phyloP scores from a whole-genome alignment of 2,888 invertebrate species.

The Maniola hyperantus region DNA sequence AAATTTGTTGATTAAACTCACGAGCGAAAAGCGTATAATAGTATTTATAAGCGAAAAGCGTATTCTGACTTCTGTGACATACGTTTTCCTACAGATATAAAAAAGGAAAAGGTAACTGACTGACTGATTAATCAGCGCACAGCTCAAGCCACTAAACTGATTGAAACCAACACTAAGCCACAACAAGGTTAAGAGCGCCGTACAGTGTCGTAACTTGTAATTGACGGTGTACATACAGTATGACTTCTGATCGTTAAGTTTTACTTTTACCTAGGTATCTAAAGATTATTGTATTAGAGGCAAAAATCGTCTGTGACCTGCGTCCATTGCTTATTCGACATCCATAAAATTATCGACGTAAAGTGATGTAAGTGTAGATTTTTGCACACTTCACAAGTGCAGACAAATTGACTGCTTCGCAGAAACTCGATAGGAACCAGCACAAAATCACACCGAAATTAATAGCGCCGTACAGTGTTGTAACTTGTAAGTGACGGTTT shows the following conservation, averaged over 20 bases:
- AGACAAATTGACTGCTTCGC: slow-evolving; percentile 43
- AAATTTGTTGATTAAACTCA: background rate
- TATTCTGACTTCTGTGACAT: background rate
- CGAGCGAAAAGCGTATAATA: background rate
- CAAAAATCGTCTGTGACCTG: background rate
- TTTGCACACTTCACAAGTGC: slow-evolving; percentile 65
- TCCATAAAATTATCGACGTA: slow-evolving; percentile 25
- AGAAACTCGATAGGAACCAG: slow-evolving; percentile 19
- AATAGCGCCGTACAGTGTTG: no score
- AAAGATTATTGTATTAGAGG: background rate
- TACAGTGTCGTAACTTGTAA: no score
- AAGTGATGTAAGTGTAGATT: slow-evolving; percentile 66
- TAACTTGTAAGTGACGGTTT: no score
- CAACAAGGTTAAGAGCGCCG: no score
- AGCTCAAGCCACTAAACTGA: no score
- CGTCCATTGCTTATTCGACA: background rate
- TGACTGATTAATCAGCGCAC: no score
- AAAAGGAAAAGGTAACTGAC: no score
- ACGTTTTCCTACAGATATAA: no score
- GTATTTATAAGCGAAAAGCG: background rate
- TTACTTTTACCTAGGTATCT: no score
- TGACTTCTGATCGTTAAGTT: no score
- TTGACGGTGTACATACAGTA: no score
- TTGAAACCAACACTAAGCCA: no score
- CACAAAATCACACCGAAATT: slow-evolving; percentile 15